phyloP scores from a whole-genome alignment of 1,140 invertebrate genomes.

The Bombus waltoni region DNA sequence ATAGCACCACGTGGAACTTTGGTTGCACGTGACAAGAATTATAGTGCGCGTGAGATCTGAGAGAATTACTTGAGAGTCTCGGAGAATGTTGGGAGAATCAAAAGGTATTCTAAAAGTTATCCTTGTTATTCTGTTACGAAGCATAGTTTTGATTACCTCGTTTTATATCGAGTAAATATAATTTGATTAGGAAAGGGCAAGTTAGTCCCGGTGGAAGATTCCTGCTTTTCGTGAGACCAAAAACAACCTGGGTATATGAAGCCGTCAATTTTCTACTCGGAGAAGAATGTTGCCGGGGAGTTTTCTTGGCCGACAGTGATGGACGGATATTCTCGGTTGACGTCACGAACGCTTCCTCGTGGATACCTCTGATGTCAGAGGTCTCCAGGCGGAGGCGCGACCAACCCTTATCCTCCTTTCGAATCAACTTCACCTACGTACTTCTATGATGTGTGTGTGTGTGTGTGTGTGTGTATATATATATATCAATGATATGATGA shows the following conservation, averaged over 20 bases:
- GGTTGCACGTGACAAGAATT: neutral
- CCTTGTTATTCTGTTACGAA: too few species aligned
- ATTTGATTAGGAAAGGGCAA: too few species aligned
- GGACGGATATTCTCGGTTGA: constrained; percentile 56
- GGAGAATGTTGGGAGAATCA: neutral
- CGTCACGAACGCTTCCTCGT: constrained; percentile 36
- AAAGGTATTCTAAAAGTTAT: too few species aligned
- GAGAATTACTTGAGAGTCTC: neutral
- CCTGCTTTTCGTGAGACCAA: neutral
- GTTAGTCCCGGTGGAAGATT: neutral
- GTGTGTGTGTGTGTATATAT: too few species aligned
- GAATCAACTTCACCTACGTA: neutral
- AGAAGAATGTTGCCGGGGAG: constrained; percentile 3
- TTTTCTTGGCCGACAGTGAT: constrained; percentile 65
- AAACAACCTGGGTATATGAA: neutral
- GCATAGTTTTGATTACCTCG: too few species aligned
- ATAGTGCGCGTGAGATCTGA: neutral
- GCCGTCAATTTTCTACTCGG: constrained; percentile 16
- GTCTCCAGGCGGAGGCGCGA: neutral
- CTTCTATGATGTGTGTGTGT: neutral
- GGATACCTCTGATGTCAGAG: constrained; percentile 30
- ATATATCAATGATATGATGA: too few species aligned
- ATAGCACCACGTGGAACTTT: neutral
- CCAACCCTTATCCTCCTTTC: neutral
- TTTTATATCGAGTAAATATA: neutral